These are phyloP conservation scores for Bryconaethiops microstoma DNA, from an alignment of 2,797 vertebrate genomes.

Conservation along the genomic window DNA sequence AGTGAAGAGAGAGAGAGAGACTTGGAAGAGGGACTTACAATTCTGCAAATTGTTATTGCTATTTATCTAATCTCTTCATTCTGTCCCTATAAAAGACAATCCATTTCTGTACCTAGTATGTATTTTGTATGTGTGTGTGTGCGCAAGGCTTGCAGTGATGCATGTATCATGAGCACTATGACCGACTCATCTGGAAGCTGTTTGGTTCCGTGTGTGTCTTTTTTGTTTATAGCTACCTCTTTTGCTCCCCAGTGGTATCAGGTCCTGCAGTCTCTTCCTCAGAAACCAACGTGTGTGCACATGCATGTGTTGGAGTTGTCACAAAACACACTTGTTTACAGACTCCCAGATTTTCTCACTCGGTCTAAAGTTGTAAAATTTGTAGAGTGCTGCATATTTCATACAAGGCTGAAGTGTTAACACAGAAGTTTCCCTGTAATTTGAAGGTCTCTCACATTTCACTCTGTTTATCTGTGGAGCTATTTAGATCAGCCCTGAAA, in stretches of 20 bases:
- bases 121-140: background rate
- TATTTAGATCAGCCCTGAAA: too few species aligned
- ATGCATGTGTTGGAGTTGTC: background rate
- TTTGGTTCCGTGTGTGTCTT: background rate
- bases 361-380: slow-evolving; percentile 34
- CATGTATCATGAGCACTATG: slow-evolving; percentile 13
- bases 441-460: background rate
- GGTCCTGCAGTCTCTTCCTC: slow-evolving; percentile 25
- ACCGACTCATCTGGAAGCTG: background rate
- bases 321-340: background rate
- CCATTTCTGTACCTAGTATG: background rate
- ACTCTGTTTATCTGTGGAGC: too few species aligned
- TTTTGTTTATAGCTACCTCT: background rate
- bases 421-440: slow-evolving; percentile 1
- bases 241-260: background rate
- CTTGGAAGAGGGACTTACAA: too few species aligned
- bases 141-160: background rate
- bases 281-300: background rate
- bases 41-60: background rate
- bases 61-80: background rate
- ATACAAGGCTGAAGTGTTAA: slow-evolving; percentile 51
- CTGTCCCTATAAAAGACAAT: background rate
- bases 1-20: background rate
- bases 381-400: slow-evolving; percentile 44
- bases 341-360: slow-evolving; percentile 38